Evolutionary conservation across 2,797 vertebrate genomes (phyloP).

Genomic region (Sebastes cheni): DNA sequence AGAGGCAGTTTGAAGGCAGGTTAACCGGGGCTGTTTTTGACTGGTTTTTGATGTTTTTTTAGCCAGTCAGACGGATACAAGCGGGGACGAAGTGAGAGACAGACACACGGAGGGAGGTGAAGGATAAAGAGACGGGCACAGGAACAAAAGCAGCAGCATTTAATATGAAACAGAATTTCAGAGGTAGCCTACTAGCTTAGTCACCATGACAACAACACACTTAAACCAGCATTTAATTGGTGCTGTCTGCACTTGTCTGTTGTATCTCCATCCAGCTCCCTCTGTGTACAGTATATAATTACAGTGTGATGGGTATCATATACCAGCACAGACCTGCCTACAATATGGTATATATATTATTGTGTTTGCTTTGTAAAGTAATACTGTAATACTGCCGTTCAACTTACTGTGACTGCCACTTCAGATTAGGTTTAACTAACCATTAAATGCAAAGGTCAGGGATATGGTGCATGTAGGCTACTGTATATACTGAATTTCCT

Average conservation of each 20-base stretch:
- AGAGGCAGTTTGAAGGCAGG: conserved; percentile 9
- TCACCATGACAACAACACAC: conserved; percentile 82
- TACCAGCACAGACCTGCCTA: conserved; percentile 44
- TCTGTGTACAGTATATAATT: conserved; percentile 66
- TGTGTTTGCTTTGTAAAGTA: conserved; percentile 30
- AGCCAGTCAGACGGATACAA: neutral
- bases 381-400: conserved; percentile 7
- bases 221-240: conserved; percentile 76
- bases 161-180: conserved; percentile 74
- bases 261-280: conserved; percentile 65
- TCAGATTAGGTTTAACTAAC: neutral
- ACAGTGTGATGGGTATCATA: conserved; percentile 55
- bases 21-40: conserved; percentile 11
- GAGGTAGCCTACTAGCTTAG: conserved; percentile 70
- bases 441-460: neutral
- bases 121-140: conserved; percentile 47
- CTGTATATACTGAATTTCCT: neutral
- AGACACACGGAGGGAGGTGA: conserved; percentile 31
- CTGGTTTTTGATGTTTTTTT: conserved; percentile 3
- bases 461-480: neutral
- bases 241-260: conserved; percentile 72
- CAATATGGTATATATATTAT: conserved; percentile 34
- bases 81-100: conserved; percentile 23
- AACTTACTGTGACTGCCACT: neutral
- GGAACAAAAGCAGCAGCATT: conserved; percentile 66